Evolutionary conservation across 2,888 invertebrate species (phyloP), one percentile per base, ranked within the genome.

Genomic region (Caprella mutica): DNA sequence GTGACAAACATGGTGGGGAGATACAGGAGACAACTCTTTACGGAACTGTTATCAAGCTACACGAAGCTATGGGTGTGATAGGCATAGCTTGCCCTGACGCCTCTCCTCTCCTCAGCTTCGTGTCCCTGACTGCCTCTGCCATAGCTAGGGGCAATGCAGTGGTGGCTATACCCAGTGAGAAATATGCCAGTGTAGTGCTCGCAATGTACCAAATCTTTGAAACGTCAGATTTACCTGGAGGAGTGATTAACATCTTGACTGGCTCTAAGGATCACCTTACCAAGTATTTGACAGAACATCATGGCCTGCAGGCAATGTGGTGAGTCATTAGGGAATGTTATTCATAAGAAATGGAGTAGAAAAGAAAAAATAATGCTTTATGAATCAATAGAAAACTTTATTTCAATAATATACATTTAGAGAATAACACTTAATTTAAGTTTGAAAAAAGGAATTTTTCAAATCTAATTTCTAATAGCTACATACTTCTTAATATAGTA

Each of bases 211-310:
- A 74, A 74, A 68, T 75, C 27, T 71, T 75, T 66, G 73, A 74
- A 56, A 73, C 74, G 1, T 74, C 74, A 3, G 74, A 74, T 65
- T 62, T 75, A 48, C 75, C 74, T 29, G 72, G 68, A 12, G 75
- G 75, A 19, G 74, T 75, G 26, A 69, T 75, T 30, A 74, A 75
- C 68, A 72, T 75, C 35, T 62, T 75, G 8, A 72, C 74, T 14
- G 74, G 75, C 21, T 68, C 69, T 61, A 56, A 69, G 14, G 70
- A 73, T 50, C 71, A 72, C 59, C 64, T 75, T 38, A 69, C 72
- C 38, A 71, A 70, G 52, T 69, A 70, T 61, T 65, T 75, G 33
- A 65, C 71, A 2, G 72, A 73, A 52, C 74, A 75, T 66, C 72
- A 73, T 42, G 72, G 72, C 57, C 67, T 74, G 5, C 70, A 72